Percentiles rank a stretch among this genome's conserved stretches.
phyloP scores from a whole-genome alignment of 2,113 vertebrate species.

The Clarias magur region DNA sequence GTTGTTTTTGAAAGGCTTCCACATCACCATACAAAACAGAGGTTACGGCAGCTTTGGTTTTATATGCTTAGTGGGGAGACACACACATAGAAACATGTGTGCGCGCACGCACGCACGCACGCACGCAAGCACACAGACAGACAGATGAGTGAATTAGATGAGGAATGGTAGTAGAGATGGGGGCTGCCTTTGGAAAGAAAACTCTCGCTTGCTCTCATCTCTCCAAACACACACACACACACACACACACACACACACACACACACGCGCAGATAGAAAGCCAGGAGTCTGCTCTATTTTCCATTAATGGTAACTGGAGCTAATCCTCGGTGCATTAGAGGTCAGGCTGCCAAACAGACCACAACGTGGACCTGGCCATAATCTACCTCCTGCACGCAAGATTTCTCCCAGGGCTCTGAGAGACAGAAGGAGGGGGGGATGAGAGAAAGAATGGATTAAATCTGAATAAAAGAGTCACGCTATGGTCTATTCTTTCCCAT shows the following conservation, averaged over 20 bases:
- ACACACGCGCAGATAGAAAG: slow-evolving; percentile 23
- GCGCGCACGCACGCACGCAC: slow-evolving; percentile 21
- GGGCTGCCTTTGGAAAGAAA: slow-evolving; percentile 29
- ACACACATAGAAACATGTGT: background rate
- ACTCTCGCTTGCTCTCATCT: background rate
- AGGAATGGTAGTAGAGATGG: background rate
- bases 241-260: slow-evolving; percentile 22
- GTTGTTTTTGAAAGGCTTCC: slow-evolving; percentile 33
- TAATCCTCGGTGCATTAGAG: slow-evolving; percentile 49
- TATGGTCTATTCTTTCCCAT: slow-evolving; percentile 22
- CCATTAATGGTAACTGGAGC: slow-evolving; percentile 58
- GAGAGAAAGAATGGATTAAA: slow-evolving; percentile 31
- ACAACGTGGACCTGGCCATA: slow-evolving; percentile 40
- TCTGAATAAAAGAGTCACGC: slow-evolving; percentile 30
- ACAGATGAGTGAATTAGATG: slow-evolving; percentile 21
- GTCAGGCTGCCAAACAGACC: slow-evolving; percentile 51
- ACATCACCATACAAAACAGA: slow-evolving; percentile 33
- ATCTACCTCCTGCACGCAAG: slow-evolving; percentile 51
- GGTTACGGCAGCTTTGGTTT: slow-evolving; percentile 39
- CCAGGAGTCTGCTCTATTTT: slow-evolving; percentile 51
- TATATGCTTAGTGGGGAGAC: slow-evolving; percentile 24
- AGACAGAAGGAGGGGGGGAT: background rate
- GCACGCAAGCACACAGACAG: slow-evolving; percentile 17
- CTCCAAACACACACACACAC: slow-evolving; percentile 3
- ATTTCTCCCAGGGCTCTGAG: slow-evolving; percentile 43